Conservation (phyloP, 2,888 invertebrate species). For the Phyllotreta striolata region DNA sequence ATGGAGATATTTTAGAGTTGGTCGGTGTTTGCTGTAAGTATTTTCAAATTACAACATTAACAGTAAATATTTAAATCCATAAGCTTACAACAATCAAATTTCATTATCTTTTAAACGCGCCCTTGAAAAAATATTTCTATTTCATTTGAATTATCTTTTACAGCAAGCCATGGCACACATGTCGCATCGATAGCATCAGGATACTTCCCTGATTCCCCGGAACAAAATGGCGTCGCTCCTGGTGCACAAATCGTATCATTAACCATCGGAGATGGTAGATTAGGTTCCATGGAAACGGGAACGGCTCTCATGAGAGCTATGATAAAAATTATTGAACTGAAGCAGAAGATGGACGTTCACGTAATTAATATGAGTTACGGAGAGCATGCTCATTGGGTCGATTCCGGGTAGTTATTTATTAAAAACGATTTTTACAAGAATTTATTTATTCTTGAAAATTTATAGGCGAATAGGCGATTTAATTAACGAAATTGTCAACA, state of each 20-base stretch:
- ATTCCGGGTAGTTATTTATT: conserved; percentile 73
- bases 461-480: conserved; percentile 83
- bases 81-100: conserved; percentile 3
- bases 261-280: conserved; percentile 91
- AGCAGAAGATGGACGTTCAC: conserved; percentile 71
- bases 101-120: no score
- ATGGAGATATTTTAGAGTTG: conserved; percentile 90
- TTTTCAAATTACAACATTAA: neutral
- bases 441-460: conserved; percentile 28
- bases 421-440: neutral
- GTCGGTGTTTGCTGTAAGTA: conserved; percentile 93
- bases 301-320: conserved; percentile 92
- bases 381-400: conserved; percentile 92
- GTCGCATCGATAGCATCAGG: conserved; percentile 97
- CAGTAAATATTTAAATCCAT: neutral
- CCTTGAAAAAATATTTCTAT: no score
- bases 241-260: conserved; percentile 94
- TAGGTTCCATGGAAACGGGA: conserved; percentile 97
- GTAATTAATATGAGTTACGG: conserved; percentile 99
- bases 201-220: conserved; percentile 84
- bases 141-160: no score
- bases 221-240: conserved; percentile 93
- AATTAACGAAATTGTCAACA: conserved; percentile 87
- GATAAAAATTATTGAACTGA: conserved; percentile 82
- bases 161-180: conserved; percentile 96